A percentile compares a stretch with the other conserved stretches of the same genome.
Conservation (phyloP, 2,888 invertebrate species). For the Volucella inflata region DNA sequence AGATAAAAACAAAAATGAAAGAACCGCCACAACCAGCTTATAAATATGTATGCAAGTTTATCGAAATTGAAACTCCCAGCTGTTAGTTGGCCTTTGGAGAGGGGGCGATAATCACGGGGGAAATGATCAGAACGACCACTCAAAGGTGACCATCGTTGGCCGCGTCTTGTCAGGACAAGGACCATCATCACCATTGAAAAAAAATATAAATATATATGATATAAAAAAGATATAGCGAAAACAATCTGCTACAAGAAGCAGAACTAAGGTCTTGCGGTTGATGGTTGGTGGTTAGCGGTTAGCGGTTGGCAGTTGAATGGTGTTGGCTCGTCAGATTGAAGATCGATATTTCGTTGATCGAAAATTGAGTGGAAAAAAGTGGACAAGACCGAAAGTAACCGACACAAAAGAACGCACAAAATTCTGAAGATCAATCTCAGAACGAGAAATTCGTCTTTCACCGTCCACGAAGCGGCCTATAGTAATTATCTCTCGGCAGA, state of each 20-base stretch:
- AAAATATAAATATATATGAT: constrained; percentile 36
- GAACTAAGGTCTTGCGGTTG: constrained; percentile 74
- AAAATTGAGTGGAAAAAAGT: constrained; percentile 69
- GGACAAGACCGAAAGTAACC: constrained; percentile 73
- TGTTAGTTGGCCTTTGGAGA: constrained; percentile 44
- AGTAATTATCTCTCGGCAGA: constrained; percentile 77
- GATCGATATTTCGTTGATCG: constrained; percentile 76
- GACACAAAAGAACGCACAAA: constrained; percentile 74
- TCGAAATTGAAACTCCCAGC: constrained; percentile 76
- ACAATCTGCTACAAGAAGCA: constrained; percentile 72
- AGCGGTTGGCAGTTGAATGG: constrained; percentile 64
- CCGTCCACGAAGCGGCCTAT: constrained; percentile 52
- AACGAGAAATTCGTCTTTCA: constrained; percentile 76
- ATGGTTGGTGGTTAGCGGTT: constrained; percentile 40
- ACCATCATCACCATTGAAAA: constrained; percentile 41
- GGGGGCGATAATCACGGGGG: constrained; percentile 43
- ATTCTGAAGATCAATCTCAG: constrained; percentile 76
- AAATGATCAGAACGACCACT: constrained; percentile 69
- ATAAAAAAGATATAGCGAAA: constrained; percentile 48
- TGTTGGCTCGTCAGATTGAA: constrained; percentile 74
- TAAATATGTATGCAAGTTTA: constrained; percentile 77
- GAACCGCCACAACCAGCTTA: constrained; percentile 76
- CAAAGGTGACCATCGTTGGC: constrained; percentile 71
- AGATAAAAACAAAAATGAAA: constrained; percentile 77
- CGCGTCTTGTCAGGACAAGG: constrained; percentile 59